Base-by-base conservation (phyloP, 2,113 vertebrate species). In the Ivindomyrus marchei region DNA sequence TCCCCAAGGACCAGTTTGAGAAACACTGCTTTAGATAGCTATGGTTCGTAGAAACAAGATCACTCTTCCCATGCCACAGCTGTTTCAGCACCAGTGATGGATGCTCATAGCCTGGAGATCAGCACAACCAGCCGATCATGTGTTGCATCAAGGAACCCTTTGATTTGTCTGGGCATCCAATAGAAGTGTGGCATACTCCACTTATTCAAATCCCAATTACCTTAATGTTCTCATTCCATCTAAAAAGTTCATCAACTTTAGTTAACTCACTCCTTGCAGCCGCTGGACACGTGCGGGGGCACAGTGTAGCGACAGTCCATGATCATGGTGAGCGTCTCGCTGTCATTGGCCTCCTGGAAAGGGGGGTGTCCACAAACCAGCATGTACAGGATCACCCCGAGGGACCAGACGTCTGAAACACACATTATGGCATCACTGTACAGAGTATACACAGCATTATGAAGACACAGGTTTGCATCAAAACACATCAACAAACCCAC, bases 371-470 rank as follows among this genome's bases (percentile, higher is more conserved):
- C 97, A 0, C 97, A 97, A 66, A 98, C 97, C 94, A 98, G 92
- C 97, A 97, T 98, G 93, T 97, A 98, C 45, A 98, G 96, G 92
- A 98, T 98, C 93, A 98, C 97, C 15, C 97, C 97, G 77, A 98
- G 94, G 90, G 97, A 98, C 97, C 97, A 98, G 91, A 98, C 96
- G 93, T 98, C 97, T 97, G 95, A 92, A 94, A 91, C 49, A 90
- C 90, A 93, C 90, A 7, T 56, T 70, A 89, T 3, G 80, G 91
- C 50, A 91, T 89, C 19, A 87, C 5, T 52, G 24, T 39, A 92
- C 80, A 93, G 89, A 89, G 89, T 62, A 90, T 39, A 91, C 49
- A 87, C 24, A 89, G 3, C 92, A 70, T 36, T 56, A 92, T 49
- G 87, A 89, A 74, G 89, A 91, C 27, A 53, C 86, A 46, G 77